phyloP scores from a whole-genome alignment of 2,888 invertebrate species.

The Plusia festucae region DNA sequence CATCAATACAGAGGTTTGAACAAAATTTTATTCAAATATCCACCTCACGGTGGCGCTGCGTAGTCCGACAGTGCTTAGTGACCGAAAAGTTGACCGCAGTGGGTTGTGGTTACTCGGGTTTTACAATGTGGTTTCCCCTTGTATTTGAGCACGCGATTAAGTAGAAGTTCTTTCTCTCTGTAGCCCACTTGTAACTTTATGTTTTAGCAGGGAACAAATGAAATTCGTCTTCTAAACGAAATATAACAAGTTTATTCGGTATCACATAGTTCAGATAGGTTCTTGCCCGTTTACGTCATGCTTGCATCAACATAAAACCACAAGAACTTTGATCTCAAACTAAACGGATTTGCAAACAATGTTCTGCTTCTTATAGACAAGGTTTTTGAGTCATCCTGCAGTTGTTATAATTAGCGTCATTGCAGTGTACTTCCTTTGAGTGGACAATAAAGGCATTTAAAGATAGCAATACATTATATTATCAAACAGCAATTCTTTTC shows the following conservation, averaged over 20 bases:
- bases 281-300: constrained; percentile 22
- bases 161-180: not conserved
- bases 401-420: not conserved
- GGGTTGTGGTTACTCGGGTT: constrained; percentile 8
- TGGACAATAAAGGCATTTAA: not conserved
- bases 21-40: not conserved
- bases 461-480: not conserved
- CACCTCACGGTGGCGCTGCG: not conserved
- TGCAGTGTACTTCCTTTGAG: not conserved
- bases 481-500: not conserved
- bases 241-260: not conserved
- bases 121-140: constrained; percentile 26
- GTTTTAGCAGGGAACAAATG: not conserved
- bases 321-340: constrained; percentile 3
- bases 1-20: too few relatives aligned
- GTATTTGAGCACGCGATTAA: constrained; percentile 23
- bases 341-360: constrained; percentile 13
- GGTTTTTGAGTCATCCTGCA: constrained; percentile 12
- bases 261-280: not conserved
- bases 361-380: constrained; percentile 14
- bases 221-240: not conserved
- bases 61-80: not conserved
- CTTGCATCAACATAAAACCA: constrained; percentile 14
- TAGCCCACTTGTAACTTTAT: not conserved
- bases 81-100: constrained; percentile 24